Conservation (phyloP, 1,140 invertebrate genomes). For the Drosophila simulans region DNA sequence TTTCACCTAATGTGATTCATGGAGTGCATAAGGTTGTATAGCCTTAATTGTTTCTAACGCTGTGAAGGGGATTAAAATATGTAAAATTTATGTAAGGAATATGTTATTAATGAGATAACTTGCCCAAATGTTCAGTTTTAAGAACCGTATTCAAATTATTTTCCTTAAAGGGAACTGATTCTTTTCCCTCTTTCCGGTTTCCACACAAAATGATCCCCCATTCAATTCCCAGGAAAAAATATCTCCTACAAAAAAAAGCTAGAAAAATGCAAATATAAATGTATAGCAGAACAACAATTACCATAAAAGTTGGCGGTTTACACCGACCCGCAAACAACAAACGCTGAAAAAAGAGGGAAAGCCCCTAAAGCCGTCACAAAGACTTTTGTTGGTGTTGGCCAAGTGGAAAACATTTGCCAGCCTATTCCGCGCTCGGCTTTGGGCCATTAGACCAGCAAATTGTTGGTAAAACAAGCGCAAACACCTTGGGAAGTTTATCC, state of each 20-base stretch:
- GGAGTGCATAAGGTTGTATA: constrained; percentile 19
- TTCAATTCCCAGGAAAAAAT: constrained; percentile 42
- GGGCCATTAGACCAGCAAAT: constrained; percentile 70
- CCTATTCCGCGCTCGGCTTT: constrained; percentile 39
- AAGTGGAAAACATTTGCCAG: constrained; percentile 78
- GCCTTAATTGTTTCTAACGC: neutral
- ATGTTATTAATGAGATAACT: too few species aligned
- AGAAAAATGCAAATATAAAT: constrained; percentile 40
- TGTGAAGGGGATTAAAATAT: too few species aligned
- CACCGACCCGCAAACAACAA: constrained; percentile 40
- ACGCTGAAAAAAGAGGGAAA: constrained; percentile 25
- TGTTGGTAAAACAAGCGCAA: constrained; percentile 82
- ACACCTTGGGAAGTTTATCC: constrained; percentile 62
- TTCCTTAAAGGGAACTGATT: too few species aligned
- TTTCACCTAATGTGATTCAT: constrained; percentile 56
- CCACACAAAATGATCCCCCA: too few species aligned
- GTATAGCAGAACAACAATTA: constrained; percentile 20
- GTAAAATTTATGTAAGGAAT: too few species aligned
- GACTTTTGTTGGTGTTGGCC: constrained; percentile 65
- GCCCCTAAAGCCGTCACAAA: constrained; percentile 40
- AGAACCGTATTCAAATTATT: too few species aligned
- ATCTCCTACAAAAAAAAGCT: constrained; percentile 48
- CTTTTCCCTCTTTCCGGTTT: too few species aligned
- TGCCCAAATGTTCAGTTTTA: too few species aligned
- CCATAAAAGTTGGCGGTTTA: constrained; percentile 55